Base-by-base conservation (phyloP, 2,888 invertebrate species). In the Euzophera pinguis region DNA sequence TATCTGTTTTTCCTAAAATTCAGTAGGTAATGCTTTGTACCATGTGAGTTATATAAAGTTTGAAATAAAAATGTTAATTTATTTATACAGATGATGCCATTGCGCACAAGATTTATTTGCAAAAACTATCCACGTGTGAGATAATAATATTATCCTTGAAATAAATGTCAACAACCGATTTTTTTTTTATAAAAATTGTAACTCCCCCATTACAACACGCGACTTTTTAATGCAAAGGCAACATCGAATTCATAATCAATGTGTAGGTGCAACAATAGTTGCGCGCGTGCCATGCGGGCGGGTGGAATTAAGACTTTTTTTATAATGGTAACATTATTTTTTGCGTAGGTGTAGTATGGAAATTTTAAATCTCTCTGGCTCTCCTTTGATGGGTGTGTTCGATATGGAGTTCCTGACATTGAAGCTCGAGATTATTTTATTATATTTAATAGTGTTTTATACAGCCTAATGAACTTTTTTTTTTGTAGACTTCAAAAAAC, bases 181-280 rank as follows among this genome's bases (percentile, higher is more conserved):
- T 10, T 45, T 45, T 45, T 45, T 45, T 45, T 13, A 4, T 1
- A 37, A 37, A 41, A 16, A 41, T 16, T 16, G 39, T 41, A 41
- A 43, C 45, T 32, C 29, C 32, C 32, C 16, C 32, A 32, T 16
- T 8, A 9, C n/a, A 8, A 29, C 43, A 16, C 14, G 32, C 16
- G 14, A 45, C 32, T 45, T 34, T 45, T 45, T 32, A 34, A 35
- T 51, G 17, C 52, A 52, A 43, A 42, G 53, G 55, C 52, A 53
- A 49, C 47, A 22, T 12, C 32, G 34, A 12, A 41, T 17, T 13
- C 38, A 22, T 41, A 43, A 12, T 27, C 42, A 45, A 32, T 32
- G 34, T 34, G 45, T 45, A 45, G 45, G 45, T 32, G 45, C 32
- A 32, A 45, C 45, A 45, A 34, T 45, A 45, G 45, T 29, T 10